phyloP scores from a whole-genome alignment of 2,797 vertebrate species.

The Rhinatrema bivittatum region DNA sequence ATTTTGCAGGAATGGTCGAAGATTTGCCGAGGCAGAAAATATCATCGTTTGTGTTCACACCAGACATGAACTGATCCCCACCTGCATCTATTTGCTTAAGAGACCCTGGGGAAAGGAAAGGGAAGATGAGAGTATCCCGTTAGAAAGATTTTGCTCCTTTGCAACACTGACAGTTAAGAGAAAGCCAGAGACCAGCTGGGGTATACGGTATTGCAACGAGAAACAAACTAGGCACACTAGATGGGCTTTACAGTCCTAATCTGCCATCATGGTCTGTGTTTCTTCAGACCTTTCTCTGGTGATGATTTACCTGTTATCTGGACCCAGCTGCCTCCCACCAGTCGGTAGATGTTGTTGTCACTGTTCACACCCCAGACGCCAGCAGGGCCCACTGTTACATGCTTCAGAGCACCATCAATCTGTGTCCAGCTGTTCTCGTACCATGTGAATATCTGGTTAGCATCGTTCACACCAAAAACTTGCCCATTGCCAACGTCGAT shows the following conservation, averaged over 20 bases:
- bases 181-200: no score
- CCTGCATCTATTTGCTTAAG: slow-evolving; percentile 12
- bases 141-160: no score
- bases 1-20: neutral
- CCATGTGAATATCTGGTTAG: neutral
- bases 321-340: neutral
- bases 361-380: slow-evolving; percentile 2
- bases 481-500: neutral
- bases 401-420: neutral
- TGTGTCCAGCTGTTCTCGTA: neutral
- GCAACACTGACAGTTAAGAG: no score
- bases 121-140: no score
- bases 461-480: neutral
- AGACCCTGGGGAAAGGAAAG: neutral
- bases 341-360: neutral
- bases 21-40: slow-evolving; percentile 1
- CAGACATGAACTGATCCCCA: neutral
- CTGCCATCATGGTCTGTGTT: neutral
- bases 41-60: neutral
- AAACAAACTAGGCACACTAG: no score
- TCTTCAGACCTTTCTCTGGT: neutral
- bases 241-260: no score
- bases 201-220: neutral
- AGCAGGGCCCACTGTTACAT: neutral
- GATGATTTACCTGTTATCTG: neutral